Conservation (phyloP, 2,888 invertebrate species). For the Hypsopygia costalis region DNA sequence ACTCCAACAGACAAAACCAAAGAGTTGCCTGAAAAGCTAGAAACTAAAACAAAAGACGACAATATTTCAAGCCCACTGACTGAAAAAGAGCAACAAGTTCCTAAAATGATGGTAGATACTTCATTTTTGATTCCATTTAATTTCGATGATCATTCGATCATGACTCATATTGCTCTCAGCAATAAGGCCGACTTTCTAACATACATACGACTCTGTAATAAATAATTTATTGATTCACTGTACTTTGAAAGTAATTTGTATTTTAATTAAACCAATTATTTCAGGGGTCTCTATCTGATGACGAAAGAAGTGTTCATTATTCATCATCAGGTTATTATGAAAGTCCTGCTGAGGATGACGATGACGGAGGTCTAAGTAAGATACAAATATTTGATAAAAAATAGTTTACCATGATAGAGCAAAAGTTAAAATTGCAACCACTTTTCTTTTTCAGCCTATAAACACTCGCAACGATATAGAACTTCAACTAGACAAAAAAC, state of each 20-base stretch:
- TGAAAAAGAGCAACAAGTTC: slow-evolving; percentile 56
- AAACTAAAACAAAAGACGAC: slow-evolving; percentile 41
- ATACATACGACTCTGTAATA: no score
- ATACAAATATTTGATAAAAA: neutral
- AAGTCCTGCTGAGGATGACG: slow-evolving; percentile 86
- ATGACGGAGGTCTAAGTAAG: slow-evolving; percentile 75
- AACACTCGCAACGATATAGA: slow-evolving; percentile 74
- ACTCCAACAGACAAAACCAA: slow-evolving; percentile 46
- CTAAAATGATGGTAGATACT: slow-evolving; percentile 65
- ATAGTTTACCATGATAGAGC: no score
- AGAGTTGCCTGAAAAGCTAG: slow-evolving; percentile 41
- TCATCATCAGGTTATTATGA: slow-evolving; percentile 89
- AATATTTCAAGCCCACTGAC: slow-evolving; percentile 35
- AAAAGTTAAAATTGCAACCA: slow-evolving; percentile 3
- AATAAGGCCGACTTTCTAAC: no score
- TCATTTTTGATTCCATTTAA: no score
- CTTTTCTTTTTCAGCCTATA: slow-evolving; percentile 54
- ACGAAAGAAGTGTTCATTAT: slow-evolving; percentile 85
- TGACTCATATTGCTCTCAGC: no score
- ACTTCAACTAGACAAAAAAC: slow-evolving; percentile 61
- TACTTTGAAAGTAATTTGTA: no score
- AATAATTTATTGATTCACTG: no score
- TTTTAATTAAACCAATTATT: slow-evolving; percentile 14
- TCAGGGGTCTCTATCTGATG: slow-evolving; percentile 83
- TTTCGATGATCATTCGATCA: no score